Evolutionary conservation across 1,140 invertebrate genomes (phyloP), one percentile per base, ranked within the genome.

Genomic region (Neodiprion lecontei): DNA sequence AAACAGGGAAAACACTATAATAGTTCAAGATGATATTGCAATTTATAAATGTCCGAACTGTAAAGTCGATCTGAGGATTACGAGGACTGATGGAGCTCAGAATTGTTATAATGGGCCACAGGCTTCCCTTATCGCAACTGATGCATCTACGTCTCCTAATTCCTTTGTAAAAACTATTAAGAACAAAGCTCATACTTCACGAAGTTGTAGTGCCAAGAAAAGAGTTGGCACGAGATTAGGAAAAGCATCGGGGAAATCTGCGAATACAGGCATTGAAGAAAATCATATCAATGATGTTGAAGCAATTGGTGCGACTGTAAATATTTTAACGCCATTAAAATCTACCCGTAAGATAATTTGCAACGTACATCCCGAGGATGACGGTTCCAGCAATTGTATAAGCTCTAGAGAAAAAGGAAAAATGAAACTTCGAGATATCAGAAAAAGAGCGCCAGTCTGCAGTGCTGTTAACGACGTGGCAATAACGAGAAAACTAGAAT

Each of bases 21-120:
- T 72, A 11, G 76, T 77, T 17, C 10, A 75, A 21, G 49, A 72
- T 48, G 73, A 9, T 9, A 75, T 79, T n/a, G 72, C 77, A 72
- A 70, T 81, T 21, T 79, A 76, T 61, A 67, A 66, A n/a, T 81
- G 80, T 67, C 80, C 80, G 5, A 81, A 79, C 69, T 81, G 80
- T 61, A 79, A 81, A 40, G 61, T 76, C 53, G 73, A 70, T 74
- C 70, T 81, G 74, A 79, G 79, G 69, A 79, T 81, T 17, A 66
- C 81, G 53, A 71, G 81, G 75, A 73, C 69, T 1, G 79, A 9
- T 28, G 74, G 74, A 75, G 7, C 72, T 5, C 69, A 75, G 66
- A 72, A 53, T 67, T 70, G 72, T 68, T 72, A 77, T 74, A 71
- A 76, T 72, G 68, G 40, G 10, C 76, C 79, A 53, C 76, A 81